Evolutionary conservation across 2,113 vertebrate species (phyloP).

Genomic region (Daboia siamensis): DNA sequence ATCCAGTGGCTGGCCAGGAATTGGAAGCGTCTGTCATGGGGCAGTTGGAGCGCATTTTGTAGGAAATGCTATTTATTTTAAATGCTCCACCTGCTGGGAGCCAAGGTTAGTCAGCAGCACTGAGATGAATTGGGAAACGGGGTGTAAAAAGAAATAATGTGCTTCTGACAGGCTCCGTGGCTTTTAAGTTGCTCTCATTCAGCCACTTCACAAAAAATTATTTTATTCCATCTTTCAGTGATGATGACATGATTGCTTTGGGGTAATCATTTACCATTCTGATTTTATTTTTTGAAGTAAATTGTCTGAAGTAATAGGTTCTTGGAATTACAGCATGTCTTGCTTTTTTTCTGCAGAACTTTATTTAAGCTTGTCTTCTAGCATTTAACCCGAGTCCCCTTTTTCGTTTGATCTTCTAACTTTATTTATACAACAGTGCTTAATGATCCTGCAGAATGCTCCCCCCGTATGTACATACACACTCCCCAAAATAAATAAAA

Average conservation of each 20-base stretch:
- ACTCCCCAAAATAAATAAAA: slow-evolving; percentile 47
- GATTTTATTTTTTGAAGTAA: slow-evolving; percentile 93
- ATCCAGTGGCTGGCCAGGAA: slow-evolving; percentile 93
- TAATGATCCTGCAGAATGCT: slow-evolving; percentile 77
- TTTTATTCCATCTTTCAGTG: slow-evolving; percentile 99
- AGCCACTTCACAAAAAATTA: slow-evolving; percentile 97
- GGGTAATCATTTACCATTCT: slow-evolving; percentile 99
- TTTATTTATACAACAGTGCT: slow-evolving; percentile 88
- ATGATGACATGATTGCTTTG: slow-evolving; percentile 99
- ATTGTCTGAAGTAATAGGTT: slow-evolving; percentile 93
- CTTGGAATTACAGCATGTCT: slow-evolving; percentile 86
- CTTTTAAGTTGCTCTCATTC: slow-evolving; percentile 99
- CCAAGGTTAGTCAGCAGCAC: slow-evolving; percentile 86
- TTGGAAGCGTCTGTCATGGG: slow-evolving; percentile 89
- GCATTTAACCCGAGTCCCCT: slow-evolving; percentile 83
- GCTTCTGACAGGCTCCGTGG: slow-evolving; percentile 91
- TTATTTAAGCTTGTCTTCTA: slow-evolving; percentile 85
- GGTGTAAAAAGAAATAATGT: slow-evolving; percentile 92
- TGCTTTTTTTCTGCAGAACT: slow-evolving; percentile 80
- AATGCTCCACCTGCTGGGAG: slow-evolving; percentile 94
- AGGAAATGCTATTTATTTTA: slow-evolving; percentile 99
- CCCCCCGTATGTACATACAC: slow-evolving; percentile 9
- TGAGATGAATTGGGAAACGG: slow-evolving; percentile 90
- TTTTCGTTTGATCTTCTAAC: slow-evolving; percentile 82
- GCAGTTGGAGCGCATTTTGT: slow-evolving; percentile 87